phyloP scores from a whole-genome alignment of 2,888 invertebrate species.

The Spatulosminthurus flaviceps region DNA sequence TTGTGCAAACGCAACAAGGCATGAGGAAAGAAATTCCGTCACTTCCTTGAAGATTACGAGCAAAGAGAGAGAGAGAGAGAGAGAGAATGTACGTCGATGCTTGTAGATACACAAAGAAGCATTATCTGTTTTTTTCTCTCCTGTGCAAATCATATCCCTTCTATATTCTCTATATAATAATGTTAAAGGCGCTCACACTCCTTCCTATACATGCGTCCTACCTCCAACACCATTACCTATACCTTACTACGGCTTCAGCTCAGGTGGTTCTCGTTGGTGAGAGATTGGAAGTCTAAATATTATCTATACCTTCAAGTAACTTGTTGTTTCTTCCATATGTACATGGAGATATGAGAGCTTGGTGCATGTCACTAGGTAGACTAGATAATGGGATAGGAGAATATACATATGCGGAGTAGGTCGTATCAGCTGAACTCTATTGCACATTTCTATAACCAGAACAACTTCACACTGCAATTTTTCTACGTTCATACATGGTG shows the following conservation, averaged over 20 bases:
- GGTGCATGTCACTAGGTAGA: too few species aligned
- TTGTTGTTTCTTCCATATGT: too few species aligned
- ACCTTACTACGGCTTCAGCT: neutral
- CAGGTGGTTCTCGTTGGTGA: slow-evolving; percentile 24
- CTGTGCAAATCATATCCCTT: neutral
- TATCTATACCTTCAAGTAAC: neutral
- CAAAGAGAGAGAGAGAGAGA: slow-evolving; percentile 17
- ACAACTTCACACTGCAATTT: neutral
- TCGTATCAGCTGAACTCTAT: slow-evolving; percentile 6
- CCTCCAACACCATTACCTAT: neutral
- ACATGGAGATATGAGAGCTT: too few species aligned
- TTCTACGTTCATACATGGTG: neutral
- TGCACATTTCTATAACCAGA: neutral
- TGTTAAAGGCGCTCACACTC: neutral
- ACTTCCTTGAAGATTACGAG: slow-evolving; percentile 46
- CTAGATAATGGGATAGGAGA: too few species aligned
- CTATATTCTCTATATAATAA: slow-evolving; percentile 4
- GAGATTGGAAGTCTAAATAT: neutral
- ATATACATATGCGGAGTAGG: slow-evolving; percentile 19
- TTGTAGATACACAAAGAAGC: too few species aligned
- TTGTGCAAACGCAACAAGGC: slow-evolving; percentile 51
- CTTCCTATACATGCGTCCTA: neutral
- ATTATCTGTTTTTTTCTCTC: too few species aligned
- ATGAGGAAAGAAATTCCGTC: slow-evolving; percentile 45
- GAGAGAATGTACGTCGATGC: neutral